Evolutionary conservation across 2,113 vertebrate species (phyloP).

Genomic region (Clarias gariepinus): DNA sequence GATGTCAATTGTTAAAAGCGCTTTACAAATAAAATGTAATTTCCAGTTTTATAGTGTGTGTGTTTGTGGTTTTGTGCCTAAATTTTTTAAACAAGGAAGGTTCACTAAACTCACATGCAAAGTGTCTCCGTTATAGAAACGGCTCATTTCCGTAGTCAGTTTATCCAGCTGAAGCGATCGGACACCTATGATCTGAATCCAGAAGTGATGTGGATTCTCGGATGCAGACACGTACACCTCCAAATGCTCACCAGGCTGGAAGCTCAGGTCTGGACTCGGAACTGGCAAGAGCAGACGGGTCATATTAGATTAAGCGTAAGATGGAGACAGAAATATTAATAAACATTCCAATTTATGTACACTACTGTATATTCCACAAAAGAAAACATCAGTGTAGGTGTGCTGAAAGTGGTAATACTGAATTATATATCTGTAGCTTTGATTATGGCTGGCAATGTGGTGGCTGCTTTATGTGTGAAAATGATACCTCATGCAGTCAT

Average conservation of each 20-base stretch:
- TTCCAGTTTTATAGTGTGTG: too few species aligned
- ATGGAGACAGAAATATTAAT: background rate
- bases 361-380: background rate
- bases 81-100: too few species aligned
- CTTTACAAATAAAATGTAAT: too few species aligned
- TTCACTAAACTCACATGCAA: slow-evolving; percentile 59
- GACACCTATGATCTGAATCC: slow-evolving; percentile 87
- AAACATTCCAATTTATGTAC: background rate
- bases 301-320: too few species aligned
- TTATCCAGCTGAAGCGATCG: slow-evolving; percentile 86
- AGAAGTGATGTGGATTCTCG: slow-evolving; percentile 86
- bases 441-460: too few species aligned
- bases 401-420: too few species aligned
- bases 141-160: slow-evolving; percentile 83
- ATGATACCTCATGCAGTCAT: too few species aligned
- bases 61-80: too few species aligned
- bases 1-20: too few species aligned
- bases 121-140: slow-evolving; percentile 70
- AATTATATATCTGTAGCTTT: too few species aligned
- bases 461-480: too few species aligned
- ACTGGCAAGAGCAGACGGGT: slow-evolving; percentile 65
- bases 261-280: slow-evolving; percentile 86
- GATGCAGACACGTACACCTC: slow-evolving; percentile 88
- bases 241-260: slow-evolving; percentile 82
- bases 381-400: background rate